These are phyloP conservation scores for Drosophila nigromelanica DNA, from an alignment of 1,140 invertebrate species.

Conservation along the genomic window DNA sequence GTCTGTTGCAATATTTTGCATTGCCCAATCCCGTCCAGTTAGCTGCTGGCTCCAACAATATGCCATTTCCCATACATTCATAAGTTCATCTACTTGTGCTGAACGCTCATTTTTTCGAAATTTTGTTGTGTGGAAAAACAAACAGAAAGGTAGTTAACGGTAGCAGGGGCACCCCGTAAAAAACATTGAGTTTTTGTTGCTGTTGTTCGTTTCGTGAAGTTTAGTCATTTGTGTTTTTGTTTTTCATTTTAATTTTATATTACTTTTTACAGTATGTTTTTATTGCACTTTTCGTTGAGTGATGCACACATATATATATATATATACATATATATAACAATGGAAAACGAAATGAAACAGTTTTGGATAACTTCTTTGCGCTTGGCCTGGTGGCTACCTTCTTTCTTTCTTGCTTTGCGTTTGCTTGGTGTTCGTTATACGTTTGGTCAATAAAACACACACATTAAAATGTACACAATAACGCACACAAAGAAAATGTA, in stretches of 20 bases:
- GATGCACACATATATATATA: conserved; percentile 4
- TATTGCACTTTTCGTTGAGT: conserved; percentile 37
- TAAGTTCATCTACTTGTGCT: conserved; percentile 19
- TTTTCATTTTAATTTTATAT: conserved; percentile 8
- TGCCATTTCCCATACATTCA: conserved; percentile 36
- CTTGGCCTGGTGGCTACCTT: conserved; percentile 22
- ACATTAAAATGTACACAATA: conserved; percentile 5
- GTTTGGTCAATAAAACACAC: conserved; percentile 41
- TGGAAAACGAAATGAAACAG: conserved; percentile 22
- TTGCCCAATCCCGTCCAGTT: conserved; percentile 57
- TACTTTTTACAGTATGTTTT: conserved; percentile 16
- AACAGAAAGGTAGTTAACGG: conserved; percentile 58
- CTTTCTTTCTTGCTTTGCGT: conserved; percentile 30
- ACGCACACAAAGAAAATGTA: conserved; percentile 13
- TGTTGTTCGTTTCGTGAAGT: conserved; percentile 5
- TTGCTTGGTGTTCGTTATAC: conserved; percentile 28
- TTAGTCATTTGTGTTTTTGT: too few relatives aligned
- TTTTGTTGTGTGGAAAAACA: conserved; percentile 50
- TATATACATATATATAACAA: conserved; percentile 1
- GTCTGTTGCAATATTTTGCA: conserved; percentile 75
- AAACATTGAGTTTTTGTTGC: conserved; percentile 10
- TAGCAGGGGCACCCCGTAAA: conserved; percentile 30
- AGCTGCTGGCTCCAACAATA: conserved; percentile 19
- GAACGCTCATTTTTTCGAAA: conserved; percentile 34
- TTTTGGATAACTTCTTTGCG: conserved; percentile 51